Evolutionary conservation across 23 tunicate genomes (phyloP).

Genomic region (Ciona savignyi): DNA sequence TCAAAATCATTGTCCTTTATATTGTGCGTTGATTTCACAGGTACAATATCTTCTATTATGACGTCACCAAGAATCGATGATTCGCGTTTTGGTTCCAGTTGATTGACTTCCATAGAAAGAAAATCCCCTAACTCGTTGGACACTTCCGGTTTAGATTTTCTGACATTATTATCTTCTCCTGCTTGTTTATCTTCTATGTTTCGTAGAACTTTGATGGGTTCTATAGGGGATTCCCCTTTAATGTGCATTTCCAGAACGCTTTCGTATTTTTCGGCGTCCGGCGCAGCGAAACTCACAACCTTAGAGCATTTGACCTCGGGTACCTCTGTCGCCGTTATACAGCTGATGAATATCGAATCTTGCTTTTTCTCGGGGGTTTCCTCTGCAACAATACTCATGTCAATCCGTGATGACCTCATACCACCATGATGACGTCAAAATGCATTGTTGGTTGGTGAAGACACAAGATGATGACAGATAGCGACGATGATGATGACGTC

Average conservation of each 20-base stretch:
- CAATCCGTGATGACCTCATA: no score
- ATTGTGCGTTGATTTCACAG: background rate
- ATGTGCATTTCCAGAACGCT: slow-evolving; percentile 35
- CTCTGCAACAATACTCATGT: no score
- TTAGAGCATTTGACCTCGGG: background rate
- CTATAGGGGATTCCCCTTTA: background rate
- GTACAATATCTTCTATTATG: background rate
- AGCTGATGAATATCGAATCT: background rate
- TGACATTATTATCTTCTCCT: background rate
- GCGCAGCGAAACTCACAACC: background rate
- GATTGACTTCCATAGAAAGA: background rate
- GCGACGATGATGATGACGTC: no score
- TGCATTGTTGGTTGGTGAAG: no score
- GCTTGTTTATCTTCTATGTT: no score
- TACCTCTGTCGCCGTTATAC: background rate
- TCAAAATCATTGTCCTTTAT: background rate
- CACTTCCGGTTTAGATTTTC: background rate
- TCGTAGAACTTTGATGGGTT: background rate
- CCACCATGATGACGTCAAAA: no score
- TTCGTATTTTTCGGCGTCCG: slow-evolving; percentile 32
- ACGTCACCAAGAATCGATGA: background rate
- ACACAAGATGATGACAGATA: no score
- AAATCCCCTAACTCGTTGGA: background rate
- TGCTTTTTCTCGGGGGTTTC: background rate
- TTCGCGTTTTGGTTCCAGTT: background rate